Conservation (phyloP, 1,140 invertebrate species). For the Oncopeltus fasciatus region DNA sequence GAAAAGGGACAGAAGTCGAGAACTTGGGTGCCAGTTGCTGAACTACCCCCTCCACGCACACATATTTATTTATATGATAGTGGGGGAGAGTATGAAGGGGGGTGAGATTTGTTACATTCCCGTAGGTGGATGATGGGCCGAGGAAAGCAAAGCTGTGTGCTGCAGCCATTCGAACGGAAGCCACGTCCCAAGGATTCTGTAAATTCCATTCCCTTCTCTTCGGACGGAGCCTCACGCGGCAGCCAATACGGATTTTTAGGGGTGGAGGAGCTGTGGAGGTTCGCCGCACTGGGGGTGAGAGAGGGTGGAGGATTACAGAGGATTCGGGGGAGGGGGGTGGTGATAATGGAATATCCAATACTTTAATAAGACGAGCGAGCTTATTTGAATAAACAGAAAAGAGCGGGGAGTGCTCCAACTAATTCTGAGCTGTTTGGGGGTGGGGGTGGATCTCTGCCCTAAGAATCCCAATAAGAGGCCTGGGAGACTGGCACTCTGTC, state of each 20-base stretch:
- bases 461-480: conserved; percentile 13
- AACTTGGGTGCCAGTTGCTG: too few relatives aligned
- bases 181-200: background rate
- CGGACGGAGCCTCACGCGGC: too few relatives aligned
- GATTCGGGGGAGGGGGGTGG: background rate
- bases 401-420: background rate
- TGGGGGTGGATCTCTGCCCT: background rate
- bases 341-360: conserved; percentile 7
- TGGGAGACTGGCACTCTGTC: background rate
- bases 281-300: background rate
- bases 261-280: background rate
- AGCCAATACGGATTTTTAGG: background rate
- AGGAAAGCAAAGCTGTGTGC: background rate
- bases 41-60: too few relatives aligned
- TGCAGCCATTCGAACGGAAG: background rate
- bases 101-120: too few relatives aligned
- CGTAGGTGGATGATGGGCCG: too few relatives aligned
- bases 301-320: background rate
- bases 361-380: background rate
- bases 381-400: conserved; percentile 6
- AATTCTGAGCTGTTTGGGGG: background rate
- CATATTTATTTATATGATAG: too few relatives aligned
- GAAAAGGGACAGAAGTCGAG: too few relatives aligned
- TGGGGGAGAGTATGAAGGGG: too few relatives aligned
- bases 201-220: too few relatives aligned